Conservation (phyloP, 2,888 invertebrate species). For the Nomada ruficornis region DNA sequence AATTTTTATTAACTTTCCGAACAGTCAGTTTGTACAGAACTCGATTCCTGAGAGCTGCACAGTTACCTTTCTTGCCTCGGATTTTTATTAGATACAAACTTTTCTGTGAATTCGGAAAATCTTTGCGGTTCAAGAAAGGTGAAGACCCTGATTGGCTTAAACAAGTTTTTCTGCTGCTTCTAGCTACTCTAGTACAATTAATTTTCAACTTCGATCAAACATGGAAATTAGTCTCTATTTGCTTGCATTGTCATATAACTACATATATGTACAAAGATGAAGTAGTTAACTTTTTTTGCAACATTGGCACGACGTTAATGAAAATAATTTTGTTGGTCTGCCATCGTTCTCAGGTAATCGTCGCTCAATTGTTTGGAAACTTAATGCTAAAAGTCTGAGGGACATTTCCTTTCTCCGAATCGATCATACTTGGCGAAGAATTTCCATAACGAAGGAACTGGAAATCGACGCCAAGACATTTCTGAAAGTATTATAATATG, state of each 20-base stretch:
- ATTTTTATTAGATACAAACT: background rate
- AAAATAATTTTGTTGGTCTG: too few relatives aligned
- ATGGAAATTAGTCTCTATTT: too few relatives aligned
- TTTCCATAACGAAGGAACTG: slow-evolving; percentile 14
- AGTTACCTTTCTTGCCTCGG: background rate
- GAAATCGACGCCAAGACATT: slow-evolving; percentile 21
- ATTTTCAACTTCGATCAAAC: too few relatives aligned
- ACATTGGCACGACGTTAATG: too few relatives aligned
- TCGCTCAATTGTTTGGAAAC: background rate
- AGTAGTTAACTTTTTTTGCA: too few relatives aligned
- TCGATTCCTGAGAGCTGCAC: slow-evolving; percentile 2
- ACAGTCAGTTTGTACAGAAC: slow-evolving; percentile 22
- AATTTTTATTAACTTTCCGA: slow-evolving; percentile 58
- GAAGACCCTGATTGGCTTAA: background rate
- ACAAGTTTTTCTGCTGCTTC: background rate
- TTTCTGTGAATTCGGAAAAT: too few relatives aligned
- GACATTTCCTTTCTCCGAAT: background rate
- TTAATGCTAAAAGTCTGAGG: background rate
- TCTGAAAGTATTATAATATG: slow-evolving; percentile 27
- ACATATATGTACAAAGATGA: too few relatives aligned
- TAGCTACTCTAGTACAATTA: too few relatives aligned
- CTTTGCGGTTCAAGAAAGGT: background rate
- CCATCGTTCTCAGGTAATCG: too few relatives aligned
- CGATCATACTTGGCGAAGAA: background rate
- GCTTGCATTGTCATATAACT: too few relatives aligned